Evolutionary conservation across 92 coral and sea anemone species (phyloP).

Genomic region (Meandrina meandrites): DNA sequence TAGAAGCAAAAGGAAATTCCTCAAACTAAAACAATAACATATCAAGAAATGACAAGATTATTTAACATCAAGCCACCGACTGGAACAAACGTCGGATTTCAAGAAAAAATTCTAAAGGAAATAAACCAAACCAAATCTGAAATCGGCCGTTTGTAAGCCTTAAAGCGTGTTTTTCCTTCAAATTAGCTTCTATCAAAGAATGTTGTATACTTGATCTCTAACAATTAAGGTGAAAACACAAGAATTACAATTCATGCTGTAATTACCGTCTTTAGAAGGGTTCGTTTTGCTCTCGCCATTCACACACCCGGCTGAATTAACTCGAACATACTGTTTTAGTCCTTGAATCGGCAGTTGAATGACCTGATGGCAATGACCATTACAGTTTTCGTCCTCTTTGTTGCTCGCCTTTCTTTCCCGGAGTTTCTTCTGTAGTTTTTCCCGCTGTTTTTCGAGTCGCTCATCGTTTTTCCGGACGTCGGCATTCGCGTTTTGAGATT

Average conservation of each 20-base stretch:
- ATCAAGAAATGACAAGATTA: constrained; percentile 32
- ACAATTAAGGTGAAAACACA: constrained; percentile 5
- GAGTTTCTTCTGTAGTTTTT: constrained; percentile 90
- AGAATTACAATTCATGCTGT: neutral
- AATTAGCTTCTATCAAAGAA: constrained; percentile 11
- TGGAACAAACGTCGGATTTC: neutral
- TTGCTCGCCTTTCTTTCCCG: constrained; percentile 82
- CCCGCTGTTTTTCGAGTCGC: constrained; percentile 78
- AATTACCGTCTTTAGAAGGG: constrained; percentile 48
- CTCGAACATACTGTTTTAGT: constrained; percentile 45
- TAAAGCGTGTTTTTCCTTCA: neutral
- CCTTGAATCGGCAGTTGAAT: constrained; percentile 87
- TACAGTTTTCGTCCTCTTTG: constrained; percentile 75
- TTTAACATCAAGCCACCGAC: neutral
- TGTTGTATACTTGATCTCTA: neutral
- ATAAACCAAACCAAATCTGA: neutral
- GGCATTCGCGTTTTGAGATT: constrained; percentile 53
- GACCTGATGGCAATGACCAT: constrained; percentile 82
- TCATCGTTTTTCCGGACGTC: constrained; percentile 72
- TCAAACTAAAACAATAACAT: neutral
- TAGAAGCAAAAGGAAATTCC: neutral
- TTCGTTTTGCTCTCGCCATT: constrained; percentile 33
- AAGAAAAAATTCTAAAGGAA: neutral
- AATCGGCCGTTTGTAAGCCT: neutral
- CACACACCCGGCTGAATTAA: constrained; percentile 26